These are phyloP conservation scores for Grammomys surdaster DNA, from an alignment of 2,113 vertebrate genomes.

Conservation along the genomic window DNA sequence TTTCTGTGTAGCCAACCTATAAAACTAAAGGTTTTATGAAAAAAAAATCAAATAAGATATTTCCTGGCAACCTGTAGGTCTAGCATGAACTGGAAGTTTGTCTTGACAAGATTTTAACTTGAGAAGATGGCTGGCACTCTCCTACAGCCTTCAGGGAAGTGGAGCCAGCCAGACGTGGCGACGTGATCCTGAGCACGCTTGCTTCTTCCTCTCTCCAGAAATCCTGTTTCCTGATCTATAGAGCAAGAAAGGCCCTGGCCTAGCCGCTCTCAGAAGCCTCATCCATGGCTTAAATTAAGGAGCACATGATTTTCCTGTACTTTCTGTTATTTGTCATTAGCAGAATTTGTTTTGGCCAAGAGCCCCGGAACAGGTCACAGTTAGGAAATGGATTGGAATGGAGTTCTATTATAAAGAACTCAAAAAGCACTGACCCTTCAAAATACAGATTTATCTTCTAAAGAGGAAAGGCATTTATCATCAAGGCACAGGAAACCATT, in stretches of 20 bases:
- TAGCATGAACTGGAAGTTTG: neutral
- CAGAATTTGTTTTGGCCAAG: constrained; percentile 75
- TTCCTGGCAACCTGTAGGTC: neutral
- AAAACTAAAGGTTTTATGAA: neutral
- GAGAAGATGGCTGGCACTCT: neutral
- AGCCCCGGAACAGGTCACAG: constrained; percentile 57
- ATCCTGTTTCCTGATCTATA: constrained; percentile 57
- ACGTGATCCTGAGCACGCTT: constrained; percentile 61
- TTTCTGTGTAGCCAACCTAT: neutral
- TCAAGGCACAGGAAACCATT: constrained; percentile 80
- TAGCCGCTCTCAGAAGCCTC: neutral
- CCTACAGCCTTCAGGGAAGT: neutral
- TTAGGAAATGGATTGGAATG: constrained; percentile 66
- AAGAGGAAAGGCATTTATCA: constrained; percentile 70
- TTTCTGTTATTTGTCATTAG: constrained; percentile 69
- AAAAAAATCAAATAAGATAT: neutral
- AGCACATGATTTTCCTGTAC: constrained; percentile 64
- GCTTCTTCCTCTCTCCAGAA: neutral
- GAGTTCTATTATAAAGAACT: constrained; percentile 72
- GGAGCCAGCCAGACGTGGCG: constrained; percentile 26
- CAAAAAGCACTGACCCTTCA: constrained; percentile 58
- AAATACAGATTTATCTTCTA: constrained; percentile 72
- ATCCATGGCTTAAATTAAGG: constrained; percentile 26
- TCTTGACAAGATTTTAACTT: neutral
- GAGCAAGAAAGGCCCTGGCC: neutral